phyloP scores from a whole-genome alignment of 2,888 invertebrate species.

The Tricholauxania praeusta region DNA sequence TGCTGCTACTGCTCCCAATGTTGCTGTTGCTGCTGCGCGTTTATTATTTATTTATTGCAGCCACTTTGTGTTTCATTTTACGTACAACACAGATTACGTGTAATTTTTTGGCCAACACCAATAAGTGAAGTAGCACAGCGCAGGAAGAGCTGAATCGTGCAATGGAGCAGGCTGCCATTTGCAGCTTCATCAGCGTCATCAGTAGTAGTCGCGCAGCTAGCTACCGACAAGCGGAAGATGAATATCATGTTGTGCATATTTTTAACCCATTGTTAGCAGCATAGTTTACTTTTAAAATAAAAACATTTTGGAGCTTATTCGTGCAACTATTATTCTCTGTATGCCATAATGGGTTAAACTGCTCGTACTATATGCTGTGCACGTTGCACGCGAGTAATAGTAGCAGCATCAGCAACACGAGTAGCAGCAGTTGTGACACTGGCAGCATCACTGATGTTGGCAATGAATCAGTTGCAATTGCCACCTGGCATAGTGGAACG shows the following conservation, averaged over 20 bases:
- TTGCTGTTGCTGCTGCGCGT: too few species aligned
- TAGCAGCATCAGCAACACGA: too few species aligned
- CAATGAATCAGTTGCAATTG: constrained; percentile 28
- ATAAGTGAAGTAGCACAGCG: too few species aligned
- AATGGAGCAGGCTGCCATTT: too few species aligned
- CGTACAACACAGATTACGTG: constrained; percentile 2
- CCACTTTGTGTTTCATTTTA: constrained; percentile 1
- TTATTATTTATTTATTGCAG: constrained; percentile 12
- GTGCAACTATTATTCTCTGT: too few species aligned
- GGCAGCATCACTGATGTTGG: constrained; percentile 20
- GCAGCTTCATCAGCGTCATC: too few species aligned
- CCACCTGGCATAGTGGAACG: background rate
- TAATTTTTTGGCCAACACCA: background rate
- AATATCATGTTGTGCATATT: background rate
- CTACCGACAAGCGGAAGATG: background rate
- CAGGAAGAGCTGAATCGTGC: too few species aligned
- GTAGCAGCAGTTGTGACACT: too few species aligned
- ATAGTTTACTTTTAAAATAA: too few species aligned
- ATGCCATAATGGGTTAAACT: too few species aligned
- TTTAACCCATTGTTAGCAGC: background rate
- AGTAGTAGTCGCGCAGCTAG: background rate
- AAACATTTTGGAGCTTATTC: too few species aligned
- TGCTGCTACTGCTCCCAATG: background rate
- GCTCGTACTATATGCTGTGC: background rate
- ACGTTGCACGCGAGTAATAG: constrained; percentile 4